Conservation (phyloP, 2,797 vertebrate species). For the Hippoglossus hippoglossus region DNA sequence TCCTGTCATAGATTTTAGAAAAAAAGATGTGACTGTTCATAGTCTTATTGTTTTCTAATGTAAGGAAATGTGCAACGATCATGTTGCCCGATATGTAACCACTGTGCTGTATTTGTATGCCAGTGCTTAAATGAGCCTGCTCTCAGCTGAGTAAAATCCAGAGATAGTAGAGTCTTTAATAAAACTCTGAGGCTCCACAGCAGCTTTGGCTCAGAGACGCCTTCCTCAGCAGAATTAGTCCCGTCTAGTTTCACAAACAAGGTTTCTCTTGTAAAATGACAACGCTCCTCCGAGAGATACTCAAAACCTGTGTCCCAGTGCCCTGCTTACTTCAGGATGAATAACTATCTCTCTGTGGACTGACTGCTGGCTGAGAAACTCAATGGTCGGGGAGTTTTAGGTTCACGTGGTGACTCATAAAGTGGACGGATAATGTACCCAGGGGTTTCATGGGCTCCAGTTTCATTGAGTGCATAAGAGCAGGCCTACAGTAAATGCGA, state of each 20-base stretch:
- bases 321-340: neutral
- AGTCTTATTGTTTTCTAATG: too few relatives aligned
- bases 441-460: too few relatives aligned
- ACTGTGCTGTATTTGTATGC: neutral
- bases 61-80: too few relatives aligned
- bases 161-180: neutral
- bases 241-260: constrained; percentile 3
- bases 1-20: too few relatives aligned
- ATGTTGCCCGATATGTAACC: neutral
- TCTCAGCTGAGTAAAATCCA: neutral
- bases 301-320: neutral
- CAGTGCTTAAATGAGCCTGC: neutral
- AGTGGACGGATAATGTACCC: too few relatives aligned
- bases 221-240: neutral
- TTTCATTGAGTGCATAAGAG: too few relatives aligned
- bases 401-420: neutral
- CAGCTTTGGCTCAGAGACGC: neutral
- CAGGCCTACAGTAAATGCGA: too few relatives aligned
- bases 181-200: neutral
- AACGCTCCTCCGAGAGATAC: neutral
- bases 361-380: neutral
- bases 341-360: neutral
- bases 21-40: too few relatives aligned
- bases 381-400: neutral
- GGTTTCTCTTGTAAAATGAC: constrained; percentile 4